phyloP scores from a whole-genome alignment of 2,113 vertebrate species.

The Lagenorhynchus albirostris region DNA sequence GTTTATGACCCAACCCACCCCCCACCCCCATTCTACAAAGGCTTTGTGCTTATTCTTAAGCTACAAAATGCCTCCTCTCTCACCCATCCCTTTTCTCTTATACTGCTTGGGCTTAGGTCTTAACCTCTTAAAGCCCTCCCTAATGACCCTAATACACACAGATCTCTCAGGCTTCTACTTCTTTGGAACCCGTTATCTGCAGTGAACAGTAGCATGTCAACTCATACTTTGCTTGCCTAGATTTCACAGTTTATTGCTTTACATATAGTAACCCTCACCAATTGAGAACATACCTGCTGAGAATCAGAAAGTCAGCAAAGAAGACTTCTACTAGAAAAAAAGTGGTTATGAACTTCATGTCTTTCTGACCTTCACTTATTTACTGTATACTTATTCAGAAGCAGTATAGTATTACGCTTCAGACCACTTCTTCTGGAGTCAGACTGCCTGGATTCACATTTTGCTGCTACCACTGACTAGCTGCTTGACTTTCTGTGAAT shows the following conservation, averaged over 20 bases:
- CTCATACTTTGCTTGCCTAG: not conserved
- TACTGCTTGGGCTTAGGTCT: not conserved
- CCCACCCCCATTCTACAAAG: not conserved
- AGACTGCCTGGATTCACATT: not conserved
- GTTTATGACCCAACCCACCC: not conserved
- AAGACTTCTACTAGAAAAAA: not conserved
- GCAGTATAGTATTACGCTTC: not conserved
- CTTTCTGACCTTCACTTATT: not conserved
- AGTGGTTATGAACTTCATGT: not conserved
- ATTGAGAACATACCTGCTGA: not conserved
- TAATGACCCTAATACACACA: not conserved
- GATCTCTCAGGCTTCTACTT: not conserved
- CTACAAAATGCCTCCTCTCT: not conserved
- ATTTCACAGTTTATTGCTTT: not conserved
- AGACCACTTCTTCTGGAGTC: not conserved
- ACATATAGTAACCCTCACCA: not conserved
- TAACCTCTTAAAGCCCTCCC: not conserved
- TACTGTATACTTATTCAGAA: not conserved
- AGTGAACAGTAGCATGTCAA: accelerated
- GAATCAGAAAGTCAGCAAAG: not conserved
- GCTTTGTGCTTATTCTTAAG: not conserved
- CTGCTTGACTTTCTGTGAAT: not conserved
- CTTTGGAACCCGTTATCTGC: not conserved
- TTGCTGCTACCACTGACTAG: not conserved
- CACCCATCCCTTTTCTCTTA: not conserved